These are phyloP conservation scores for Plagiodera versicolora DNA, from an alignment of 2,888 invertebrate genomes.

Conservation along the genomic window DNA sequence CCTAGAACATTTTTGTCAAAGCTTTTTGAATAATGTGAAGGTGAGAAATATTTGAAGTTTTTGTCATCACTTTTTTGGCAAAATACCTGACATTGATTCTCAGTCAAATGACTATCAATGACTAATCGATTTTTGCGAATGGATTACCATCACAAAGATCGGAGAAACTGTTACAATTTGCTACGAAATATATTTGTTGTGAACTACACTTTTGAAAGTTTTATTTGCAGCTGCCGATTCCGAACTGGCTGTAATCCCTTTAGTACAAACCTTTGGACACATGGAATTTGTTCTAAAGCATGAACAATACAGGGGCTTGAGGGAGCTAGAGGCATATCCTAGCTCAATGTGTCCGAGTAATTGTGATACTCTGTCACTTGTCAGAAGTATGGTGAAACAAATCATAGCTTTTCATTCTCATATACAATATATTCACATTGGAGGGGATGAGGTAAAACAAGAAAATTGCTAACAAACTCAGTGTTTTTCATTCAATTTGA, in stretches of 20 bases:
- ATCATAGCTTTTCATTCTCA: constrained; percentile 67
- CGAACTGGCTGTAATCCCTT: constrained; percentile 71
- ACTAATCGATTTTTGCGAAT: no score
- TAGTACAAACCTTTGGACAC: constrained; percentile 86
- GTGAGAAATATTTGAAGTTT: no score
- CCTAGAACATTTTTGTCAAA: no score
- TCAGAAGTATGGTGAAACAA: constrained; percentile 72
- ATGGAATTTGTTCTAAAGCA: constrained; percentile 83
- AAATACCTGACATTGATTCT: no score
- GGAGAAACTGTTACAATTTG: no score
- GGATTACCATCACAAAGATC: no score
- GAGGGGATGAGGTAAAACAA: constrained; percentile 71
- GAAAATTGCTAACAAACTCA: no score
- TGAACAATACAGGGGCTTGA: constrained; percentile 63
- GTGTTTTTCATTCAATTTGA: no score
- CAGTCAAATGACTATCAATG: no score
- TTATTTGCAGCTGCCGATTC: constrained; percentile 59
- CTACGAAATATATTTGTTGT: background rate
- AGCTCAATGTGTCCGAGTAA: constrained; percentile 76
- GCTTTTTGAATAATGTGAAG: no score
- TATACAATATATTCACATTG: constrained; percentile 73
- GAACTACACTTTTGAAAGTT: background rate
- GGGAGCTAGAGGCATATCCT: constrained; percentile 69
- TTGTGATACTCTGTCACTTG: constrained; percentile 62
- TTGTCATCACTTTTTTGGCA: no score